phyloP scores from a whole-genome alignment of 2,113 vertebrate species.

The Indicator maculatus region DNA sequence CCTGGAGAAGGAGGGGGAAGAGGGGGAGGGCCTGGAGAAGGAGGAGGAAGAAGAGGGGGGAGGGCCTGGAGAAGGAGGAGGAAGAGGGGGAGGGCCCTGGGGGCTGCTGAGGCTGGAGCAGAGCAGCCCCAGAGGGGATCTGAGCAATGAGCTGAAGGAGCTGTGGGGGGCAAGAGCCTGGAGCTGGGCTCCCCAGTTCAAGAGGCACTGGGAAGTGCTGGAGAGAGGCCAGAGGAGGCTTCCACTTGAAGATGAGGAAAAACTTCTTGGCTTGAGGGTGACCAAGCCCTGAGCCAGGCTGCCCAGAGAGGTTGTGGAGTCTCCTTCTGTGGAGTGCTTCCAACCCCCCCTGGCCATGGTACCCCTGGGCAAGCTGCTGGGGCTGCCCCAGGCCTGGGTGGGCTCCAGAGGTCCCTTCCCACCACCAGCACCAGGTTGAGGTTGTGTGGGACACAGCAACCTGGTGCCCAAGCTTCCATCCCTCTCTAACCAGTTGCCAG shows the following conservation, averaged over 20 bases:
- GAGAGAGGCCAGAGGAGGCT: too few species aligned
- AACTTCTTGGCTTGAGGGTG: too few species aligned
- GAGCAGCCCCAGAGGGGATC: not conserved
- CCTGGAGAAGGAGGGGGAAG: too few species aligned
- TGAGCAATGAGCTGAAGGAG: not conserved
- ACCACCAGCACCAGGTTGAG: not conserved
- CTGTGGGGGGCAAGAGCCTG: not conserved
- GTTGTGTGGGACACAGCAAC: not conserved
- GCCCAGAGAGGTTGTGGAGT: not conserved
- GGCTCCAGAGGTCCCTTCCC: not conserved
- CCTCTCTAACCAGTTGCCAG: fast-evolving
- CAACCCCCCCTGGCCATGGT: not conserved
- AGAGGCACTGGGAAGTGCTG: not conserved
- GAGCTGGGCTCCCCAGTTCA: too few species aligned
- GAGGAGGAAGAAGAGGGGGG: too few species aligned
- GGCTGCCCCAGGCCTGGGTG: not conserved
- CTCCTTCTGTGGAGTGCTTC: not conserved
- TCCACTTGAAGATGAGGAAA: too few species aligned
- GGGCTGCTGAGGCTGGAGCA: not conserved
- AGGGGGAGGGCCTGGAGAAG: too few species aligned
- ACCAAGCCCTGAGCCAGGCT: too few species aligned
- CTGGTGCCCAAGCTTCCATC: fast-evolving
- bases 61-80: too few species aligned
- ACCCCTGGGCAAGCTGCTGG: not conserved
- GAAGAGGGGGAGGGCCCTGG: not conserved